Percentiles rank a stretch among this genome's conserved stretches.
Conservation (phyloP, 2,797 vertebrate genomes). For the Epinephelus coioides region DNA sequence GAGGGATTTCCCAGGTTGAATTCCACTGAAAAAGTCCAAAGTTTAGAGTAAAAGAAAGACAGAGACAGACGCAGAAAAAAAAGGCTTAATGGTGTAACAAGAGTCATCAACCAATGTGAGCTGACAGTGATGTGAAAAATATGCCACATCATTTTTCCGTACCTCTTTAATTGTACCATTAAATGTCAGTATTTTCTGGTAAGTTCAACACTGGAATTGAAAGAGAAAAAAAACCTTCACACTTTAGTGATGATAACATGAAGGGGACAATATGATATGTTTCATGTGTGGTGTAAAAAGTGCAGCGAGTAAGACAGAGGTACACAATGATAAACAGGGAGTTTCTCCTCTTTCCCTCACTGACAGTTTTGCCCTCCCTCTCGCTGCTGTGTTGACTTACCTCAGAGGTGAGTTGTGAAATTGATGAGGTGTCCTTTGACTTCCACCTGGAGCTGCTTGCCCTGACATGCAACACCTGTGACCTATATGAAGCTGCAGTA, state of each 20-base stretch:
- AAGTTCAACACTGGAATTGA: too few relatives aligned
- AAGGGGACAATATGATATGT: background rate
- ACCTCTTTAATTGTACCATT: background rate
- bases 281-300: background rate
- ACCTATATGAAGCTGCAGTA: conserved; percentile 63
- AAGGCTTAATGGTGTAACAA: background rate
- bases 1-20: conserved; percentile 63
- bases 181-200: background rate
- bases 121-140: conserved; percentile 28
- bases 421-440: conserved; percentile 66
- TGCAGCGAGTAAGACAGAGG: background rate
- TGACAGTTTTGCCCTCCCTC: conserved; percentile 38
- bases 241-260: background rate
- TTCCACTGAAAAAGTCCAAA: conserved; percentile 34
- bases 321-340: conserved; percentile 21
- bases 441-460: conserved; percentile 70
- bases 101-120: conserved; percentile 6
- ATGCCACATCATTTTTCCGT: background rate
- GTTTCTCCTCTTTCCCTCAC: conserved; percentile 35
- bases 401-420: conserved; percentile 52
- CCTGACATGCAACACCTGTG: conserved; percentile 68
- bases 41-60: conserved; percentile 4
- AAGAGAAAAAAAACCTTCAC: too few relatives aligned
- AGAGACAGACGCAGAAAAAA: conserved; percentile 18
- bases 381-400: conserved; percentile 41